Evolutionary conservation across 2,113 vertebrate genomes (phyloP), one percentile per base, ranked within the genome.

Genomic region (Gymnorhina tibicen): DNA sequence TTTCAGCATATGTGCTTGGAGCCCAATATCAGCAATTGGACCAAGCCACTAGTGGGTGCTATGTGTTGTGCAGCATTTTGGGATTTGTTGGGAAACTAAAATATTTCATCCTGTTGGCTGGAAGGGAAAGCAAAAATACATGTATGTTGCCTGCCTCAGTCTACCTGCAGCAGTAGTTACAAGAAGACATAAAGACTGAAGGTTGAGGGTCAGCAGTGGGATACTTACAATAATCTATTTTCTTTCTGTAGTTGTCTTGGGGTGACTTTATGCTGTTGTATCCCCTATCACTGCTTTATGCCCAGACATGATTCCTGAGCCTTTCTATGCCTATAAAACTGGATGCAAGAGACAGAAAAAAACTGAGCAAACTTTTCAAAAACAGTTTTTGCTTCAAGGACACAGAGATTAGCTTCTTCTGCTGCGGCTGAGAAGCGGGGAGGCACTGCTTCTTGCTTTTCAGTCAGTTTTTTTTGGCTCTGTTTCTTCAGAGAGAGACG

Each of bases 31-130:
- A 42, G 41, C 35, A 46, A 14, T 12, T 18, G 23, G 62, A 37
- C 16, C 2, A 10, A 91, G 47, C 32, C 62, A 46, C 41, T 26
- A 17, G 6, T 10, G 39, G 32, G 23, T 15, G 18, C 46, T n/a
- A 28, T 1, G 0, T 12, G 8, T 44, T 33, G 17, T 10, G 11
- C 18, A 63, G 41, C 2, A 0, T 64, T 62, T 64, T 49, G 50
- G 41, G 30, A 53, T 77, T 84, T 91, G 14, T 27, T 50, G 35
- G 27, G 11, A 68, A 81, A 44, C 10, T 16, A 12, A 85, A 79
- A 46, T 15, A 23, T 63, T 81, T 69, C 35, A 22, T 23, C 27
- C 11, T 30, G 26, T 39, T 53, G 58, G 15, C n/a, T 88, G 17
- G 18, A 23, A 70, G 27, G 42, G 66, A 91, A 83, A 68, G 16